Evolutionary conservation across 2,797 vertebrate genomes (phyloP).

Genomic region (Salmo trutta): DNA sequence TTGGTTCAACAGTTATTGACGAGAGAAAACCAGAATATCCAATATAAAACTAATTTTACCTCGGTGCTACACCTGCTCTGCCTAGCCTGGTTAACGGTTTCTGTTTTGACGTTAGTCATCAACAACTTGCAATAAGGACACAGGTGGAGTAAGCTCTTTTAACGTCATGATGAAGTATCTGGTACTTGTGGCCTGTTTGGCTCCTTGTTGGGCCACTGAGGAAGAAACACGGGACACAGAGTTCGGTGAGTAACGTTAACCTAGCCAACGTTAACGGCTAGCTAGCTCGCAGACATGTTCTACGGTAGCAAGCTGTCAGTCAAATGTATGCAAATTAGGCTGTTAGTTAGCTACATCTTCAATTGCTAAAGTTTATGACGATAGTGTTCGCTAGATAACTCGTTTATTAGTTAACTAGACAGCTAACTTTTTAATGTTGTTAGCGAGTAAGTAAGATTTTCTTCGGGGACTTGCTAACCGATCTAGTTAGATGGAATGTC

Average conservation of each 20-base stretch:
- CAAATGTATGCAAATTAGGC: neutral
- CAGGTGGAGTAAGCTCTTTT: slow-evolving; percentile 15
- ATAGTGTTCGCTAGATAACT: no score
- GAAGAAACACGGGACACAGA: slow-evolving; percentile 50
- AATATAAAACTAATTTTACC: no score
- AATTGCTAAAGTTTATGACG: no score
- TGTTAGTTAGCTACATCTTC: no score
- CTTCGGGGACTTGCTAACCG: no score
- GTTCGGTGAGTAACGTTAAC: slow-evolving; percentile 61
- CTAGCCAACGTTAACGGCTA: neutral
- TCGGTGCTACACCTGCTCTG: neutral
- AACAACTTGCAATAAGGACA: slow-evolving; percentile 40
- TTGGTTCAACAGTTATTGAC: no score
- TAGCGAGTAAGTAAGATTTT: no score
- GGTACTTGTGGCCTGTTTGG: slow-evolving; percentile 41
- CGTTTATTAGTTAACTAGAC: no score
- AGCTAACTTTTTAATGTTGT: no score
- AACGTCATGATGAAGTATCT: slow-evolving; percentile 46
- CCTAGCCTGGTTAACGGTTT: neutral
- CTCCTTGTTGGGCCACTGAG: slow-evolving; percentile 41
- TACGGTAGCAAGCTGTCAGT: neutral
- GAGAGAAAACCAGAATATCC: no score
- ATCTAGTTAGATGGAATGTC: no score
- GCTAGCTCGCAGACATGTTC: no score
- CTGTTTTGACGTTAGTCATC: neutral